Evolutionary conservation across 2,888 invertebrate genomes (phyloP).

Genomic region (Orgyia antiqua): DNA sequence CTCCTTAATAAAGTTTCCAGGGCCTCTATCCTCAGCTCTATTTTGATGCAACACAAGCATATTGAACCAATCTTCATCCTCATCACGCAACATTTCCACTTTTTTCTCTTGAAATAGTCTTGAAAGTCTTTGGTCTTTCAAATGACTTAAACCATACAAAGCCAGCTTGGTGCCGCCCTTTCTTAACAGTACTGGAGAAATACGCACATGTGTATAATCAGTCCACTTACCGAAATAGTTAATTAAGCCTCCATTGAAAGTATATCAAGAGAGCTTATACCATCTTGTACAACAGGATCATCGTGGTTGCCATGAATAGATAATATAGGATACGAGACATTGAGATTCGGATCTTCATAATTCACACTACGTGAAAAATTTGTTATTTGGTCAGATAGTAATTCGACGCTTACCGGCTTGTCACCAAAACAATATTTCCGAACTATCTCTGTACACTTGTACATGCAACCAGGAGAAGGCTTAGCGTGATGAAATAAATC

Average conservation of each 20-base stretch:
- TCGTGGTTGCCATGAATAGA: conserved; percentile 99
- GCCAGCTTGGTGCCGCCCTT: conserved; percentile 92
- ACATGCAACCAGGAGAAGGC: conserved; percentile 88
- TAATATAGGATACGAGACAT: conserved; percentile 94
- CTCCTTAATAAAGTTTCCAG: conserved; percentile 90
- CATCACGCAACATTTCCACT: conserved; percentile 82
- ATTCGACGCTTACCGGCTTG: conserved; percentile 81
- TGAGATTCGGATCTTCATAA: conserved; percentile 96
- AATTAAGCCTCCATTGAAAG: conserved; percentile 90
- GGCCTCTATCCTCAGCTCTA: conserved; percentile 83
- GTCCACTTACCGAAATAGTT: conserved; percentile 98
- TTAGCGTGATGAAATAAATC: conserved; percentile 98
- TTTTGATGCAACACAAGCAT: conserved; percentile 97
- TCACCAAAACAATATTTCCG: conserved; percentile 82
- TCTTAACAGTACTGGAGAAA: conserved; percentile 89
- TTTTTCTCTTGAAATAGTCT: conserved; percentile 85
- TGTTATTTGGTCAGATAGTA: conserved; percentile 89
- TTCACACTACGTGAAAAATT: conserved; percentile 89
- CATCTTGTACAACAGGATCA: conserved; percentile 87
- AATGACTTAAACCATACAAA: conserved; percentile 95
- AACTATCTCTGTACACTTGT: conserved; percentile 84
- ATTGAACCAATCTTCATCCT: conserved; percentile 89
- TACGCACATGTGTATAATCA: conserved; percentile 83
- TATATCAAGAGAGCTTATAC: conserved; percentile 91
- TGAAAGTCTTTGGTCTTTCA: conserved; percentile 93